Base-by-base conservation (phyloP, 2,797 vertebrate species). In the Rhincodon typus region DNA sequence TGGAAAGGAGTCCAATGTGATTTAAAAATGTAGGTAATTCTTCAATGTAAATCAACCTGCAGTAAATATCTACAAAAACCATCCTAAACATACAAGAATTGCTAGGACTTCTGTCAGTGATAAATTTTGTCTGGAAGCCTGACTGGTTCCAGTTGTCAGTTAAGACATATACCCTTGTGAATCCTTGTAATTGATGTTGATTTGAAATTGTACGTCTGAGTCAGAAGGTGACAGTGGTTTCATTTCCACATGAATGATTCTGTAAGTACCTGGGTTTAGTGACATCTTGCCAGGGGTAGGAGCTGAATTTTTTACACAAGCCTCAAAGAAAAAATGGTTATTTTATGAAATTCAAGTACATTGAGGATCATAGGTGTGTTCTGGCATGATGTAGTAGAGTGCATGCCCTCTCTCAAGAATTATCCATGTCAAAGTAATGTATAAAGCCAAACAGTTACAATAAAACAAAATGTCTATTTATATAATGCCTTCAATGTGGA, bases 381-480 rank as follows among this genome's bases (percentile, higher is more conserved):
- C 27, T 77, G 27, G 3, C 2, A 30, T 53, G 69, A 94, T 53
- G 70, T 94, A 27, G 42, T 53, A 21, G 7, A 21, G 15, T 30
- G 38, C 70, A 74, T 13, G 70, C 19, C 10, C 1, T 53, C 53
- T 27, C 42, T 70, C n/a, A 15, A 70, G 67, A 34, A 70, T 27
- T 38, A 94, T 50, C 10, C 67, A 46, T 50, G 93, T 69, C 67
- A 70, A 17, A 46, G 46, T 30, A 74, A 15, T 10, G 42, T 19
- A 74, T 46, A n/a, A 72, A 94, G 70, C 67, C 5, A 4, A 90
- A 90, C 23, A 88, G 30, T 88, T 88, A 13, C 50, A 88, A 50
- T 88, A 88, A 88, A 88, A 90, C 53, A 90, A 90, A 90, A n/a
- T 27, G 19, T 90, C 30, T 57, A 23, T n/a, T 90, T 90, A 62